Conservation (phyloP, 2,797 vertebrate species). For the Hypotaenidia philippensis region DNA sequence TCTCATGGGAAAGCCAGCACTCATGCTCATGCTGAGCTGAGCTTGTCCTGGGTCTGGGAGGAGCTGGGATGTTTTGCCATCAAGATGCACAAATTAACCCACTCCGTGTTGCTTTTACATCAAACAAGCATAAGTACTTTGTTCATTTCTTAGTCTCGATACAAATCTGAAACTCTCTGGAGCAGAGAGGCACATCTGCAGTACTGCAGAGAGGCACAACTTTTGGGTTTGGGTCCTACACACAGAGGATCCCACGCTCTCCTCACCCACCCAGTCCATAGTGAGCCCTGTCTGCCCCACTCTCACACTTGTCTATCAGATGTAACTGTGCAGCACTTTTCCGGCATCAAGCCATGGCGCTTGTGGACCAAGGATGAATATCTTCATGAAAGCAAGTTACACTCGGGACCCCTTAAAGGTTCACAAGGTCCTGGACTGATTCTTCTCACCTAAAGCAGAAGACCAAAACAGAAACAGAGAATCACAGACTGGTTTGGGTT, state of each 20-base stretch:
- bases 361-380: background rate
- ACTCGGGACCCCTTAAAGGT: background rate
- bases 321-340: background rate
- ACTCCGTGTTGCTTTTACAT: background rate
- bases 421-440: background rate
- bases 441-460: background rate
- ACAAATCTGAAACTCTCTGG: background rate
- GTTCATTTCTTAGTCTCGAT: background rate
- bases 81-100: background rate
- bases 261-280: accelerated
- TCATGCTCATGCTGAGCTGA: background rate
- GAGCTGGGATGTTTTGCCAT: background rate
- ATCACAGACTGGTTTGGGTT: too few species aligned
- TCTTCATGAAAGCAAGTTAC: background rate
- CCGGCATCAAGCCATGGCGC: background rate
- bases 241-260: background rate
- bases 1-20: background rate
- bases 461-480: background rate
- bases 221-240: background rate
- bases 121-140: background rate
- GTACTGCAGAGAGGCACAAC: background rate
- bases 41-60: background rate
- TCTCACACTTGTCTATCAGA: background rate
- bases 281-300: background rate
- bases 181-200: background rate